phyloP scores from a whole-genome alignment of 1,140 invertebrate genomes.

The Bombus difficillimus region DNA sequence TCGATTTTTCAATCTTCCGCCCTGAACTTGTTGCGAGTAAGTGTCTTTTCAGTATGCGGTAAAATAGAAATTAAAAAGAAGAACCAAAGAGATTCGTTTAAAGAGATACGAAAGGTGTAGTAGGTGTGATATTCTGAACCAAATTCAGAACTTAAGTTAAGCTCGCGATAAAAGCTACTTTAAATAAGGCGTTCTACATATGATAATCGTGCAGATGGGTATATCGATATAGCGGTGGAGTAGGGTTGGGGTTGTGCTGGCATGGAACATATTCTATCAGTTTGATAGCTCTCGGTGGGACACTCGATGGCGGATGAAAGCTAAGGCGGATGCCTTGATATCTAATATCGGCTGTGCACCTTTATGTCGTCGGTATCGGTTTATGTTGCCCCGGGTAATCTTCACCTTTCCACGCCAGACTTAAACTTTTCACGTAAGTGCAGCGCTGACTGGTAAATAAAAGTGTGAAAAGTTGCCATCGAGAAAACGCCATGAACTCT shows the following conservation, averaged over 20 bases:
- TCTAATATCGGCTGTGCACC: slow-evolving; percentile 69
- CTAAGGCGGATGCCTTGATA: slow-evolving; percentile 67
- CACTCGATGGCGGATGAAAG: slow-evolving; percentile 65
- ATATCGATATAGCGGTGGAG: slow-evolving; percentile 3
- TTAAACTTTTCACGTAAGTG: slow-evolving; percentile 73
- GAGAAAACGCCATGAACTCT: slow-evolving; percentile 19
- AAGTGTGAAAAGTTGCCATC: slow-evolving; percentile 31
- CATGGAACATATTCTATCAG: slow-evolving; percentile 75
- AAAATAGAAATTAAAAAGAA: background rate
- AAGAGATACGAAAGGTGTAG: background rate
- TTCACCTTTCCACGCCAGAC: slow-evolving; percentile 49
- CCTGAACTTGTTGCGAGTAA: too few relatives aligned
- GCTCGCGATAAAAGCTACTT: slow-evolving; percentile 72
- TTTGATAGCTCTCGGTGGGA: slow-evolving; percentile 76
- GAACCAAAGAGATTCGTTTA: background rate
- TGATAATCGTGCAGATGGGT: slow-evolving; percentile 65
- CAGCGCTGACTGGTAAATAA: slow-evolving; percentile 54
- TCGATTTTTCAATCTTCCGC: too few relatives aligned
- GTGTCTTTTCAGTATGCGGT: too few relatives aligned
- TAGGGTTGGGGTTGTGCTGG: background rate
- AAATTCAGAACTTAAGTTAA: slow-evolving; percentile 59
- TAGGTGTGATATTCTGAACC: background rate
- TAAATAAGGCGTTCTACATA: slow-evolving; percentile 74
- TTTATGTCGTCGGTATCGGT: slow-evolving; percentile 68
- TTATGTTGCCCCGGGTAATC: slow-evolving; percentile 66